Conservation (phyloP, 1,140 invertebrate species). For the Drosophila quadrilineata region DNA sequence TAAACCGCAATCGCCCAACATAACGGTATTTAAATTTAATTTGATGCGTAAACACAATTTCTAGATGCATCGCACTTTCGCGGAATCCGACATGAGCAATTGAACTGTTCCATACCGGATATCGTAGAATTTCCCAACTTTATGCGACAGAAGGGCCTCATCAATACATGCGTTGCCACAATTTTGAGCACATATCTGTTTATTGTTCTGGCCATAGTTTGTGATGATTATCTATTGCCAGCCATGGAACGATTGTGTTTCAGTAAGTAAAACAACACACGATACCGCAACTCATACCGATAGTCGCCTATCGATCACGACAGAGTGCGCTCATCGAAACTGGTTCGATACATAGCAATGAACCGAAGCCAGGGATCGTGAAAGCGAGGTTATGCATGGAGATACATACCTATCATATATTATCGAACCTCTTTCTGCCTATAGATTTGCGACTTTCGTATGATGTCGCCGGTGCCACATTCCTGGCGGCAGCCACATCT, state of each 20-base stretch:
- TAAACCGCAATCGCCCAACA: no score
- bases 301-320: no score
- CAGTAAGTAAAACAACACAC: conserved; percentile 83
- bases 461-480: conserved; percentile 93
- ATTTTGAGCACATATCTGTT: conserved; percentile 91
- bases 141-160: conserved; percentile 86
- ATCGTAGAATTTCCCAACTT: conserved; percentile 87
- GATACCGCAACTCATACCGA: not conserved
- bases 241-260: conserved; percentile 91
- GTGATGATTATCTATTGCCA: conserved; percentile 93
- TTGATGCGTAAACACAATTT: no score
- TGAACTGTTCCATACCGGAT: conserved; percentile 1
- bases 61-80: not conserved
- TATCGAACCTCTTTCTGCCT: no score
- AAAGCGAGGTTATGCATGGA: no score
- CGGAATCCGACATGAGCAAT: not conserved
- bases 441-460: conserved; percentile 88
- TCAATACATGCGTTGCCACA: conserved; percentile 86
- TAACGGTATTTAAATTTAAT: no score
- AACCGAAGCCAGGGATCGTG: no score
- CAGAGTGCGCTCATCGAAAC: no score
- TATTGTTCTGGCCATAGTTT: conserved; percentile 89
- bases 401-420: no score
- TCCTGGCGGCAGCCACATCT: conserved; percentile 96
- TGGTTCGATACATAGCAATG: no score